Conservation (phyloP, 2,113 vertebrate species). For the Stomatorhinus ivindoensis region DNA sequence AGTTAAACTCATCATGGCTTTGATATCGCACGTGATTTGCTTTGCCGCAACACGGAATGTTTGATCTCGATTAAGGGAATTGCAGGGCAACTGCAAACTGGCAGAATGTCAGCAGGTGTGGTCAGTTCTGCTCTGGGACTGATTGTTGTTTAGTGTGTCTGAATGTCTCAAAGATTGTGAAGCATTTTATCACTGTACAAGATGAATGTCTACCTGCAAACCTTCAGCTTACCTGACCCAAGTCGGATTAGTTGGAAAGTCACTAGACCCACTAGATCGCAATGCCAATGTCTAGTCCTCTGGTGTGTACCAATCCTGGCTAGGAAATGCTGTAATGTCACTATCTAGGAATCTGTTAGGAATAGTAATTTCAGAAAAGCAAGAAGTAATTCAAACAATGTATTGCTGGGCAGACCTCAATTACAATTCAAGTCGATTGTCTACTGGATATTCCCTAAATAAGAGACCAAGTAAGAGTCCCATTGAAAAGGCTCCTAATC, state of each 20-base stretch:
- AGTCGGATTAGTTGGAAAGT: not conserved
- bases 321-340: not conserved
- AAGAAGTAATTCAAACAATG: not conserved
- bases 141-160: not conserved
- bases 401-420: not conserved
- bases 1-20: not conserved
- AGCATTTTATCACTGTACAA: not conserved
- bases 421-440: not conserved
- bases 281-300: not conserved
- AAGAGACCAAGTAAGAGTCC: not conserved
- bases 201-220: not conserved
- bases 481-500: not conserved
- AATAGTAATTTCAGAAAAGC: not conserved
- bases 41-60: not conserved
- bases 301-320: not conserved
- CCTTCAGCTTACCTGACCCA: not conserved
- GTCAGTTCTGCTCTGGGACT: not conserved
- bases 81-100: not conserved
- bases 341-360: not conserved
- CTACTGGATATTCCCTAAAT: not conserved
- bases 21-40: not conserved
- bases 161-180: not conserved
- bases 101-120: not conserved
- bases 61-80: not conserved
- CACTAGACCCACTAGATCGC: not conserved